A percentile compares a stretch with the other conserved stretches of the same genome.
phyloP scores from a whole-genome alignment of 2,797 vertebrate species.

The Melanogrammus aeglefinus region DNA sequence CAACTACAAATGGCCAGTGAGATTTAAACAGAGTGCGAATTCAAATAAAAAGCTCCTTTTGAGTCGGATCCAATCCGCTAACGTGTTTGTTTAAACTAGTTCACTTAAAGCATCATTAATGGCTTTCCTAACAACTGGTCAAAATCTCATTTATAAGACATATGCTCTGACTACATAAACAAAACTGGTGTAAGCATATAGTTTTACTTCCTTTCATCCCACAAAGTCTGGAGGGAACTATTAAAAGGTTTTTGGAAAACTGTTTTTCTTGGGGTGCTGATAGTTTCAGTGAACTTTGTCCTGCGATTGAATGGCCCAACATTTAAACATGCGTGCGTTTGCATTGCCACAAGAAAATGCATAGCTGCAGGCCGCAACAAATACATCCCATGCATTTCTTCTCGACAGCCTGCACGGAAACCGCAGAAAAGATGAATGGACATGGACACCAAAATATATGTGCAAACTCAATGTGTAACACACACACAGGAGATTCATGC shows the following conservation, averaged over 20 bases:
- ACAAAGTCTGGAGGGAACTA: constrained; percentile 32
- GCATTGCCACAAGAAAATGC: constrained; percentile 48
- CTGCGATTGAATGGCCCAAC: constrained; percentile 48
- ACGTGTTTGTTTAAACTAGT: constrained; percentile 48
- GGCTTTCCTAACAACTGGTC: constrained; percentile 39
- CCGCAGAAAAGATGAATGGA: constrained; percentile 66
- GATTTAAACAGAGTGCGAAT: constrained; percentile 19
- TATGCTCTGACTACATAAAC: not conserved
- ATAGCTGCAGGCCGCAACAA: constrained; percentile 51
- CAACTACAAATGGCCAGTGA: constrained; percentile 1
- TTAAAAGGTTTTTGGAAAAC: not conserved
- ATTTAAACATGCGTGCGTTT: constrained; percentile 46
- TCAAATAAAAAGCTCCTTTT: constrained; percentile 40
- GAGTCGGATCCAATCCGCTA: constrained; percentile 43
- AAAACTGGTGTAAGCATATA: not conserved
- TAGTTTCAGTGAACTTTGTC: constrained; percentile 51
- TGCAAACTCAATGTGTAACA: constrained; percentile 5
- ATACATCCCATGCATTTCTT: constrained; percentile 59
- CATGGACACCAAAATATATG: constrained; percentile 35
- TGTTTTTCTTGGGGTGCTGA: constrained; percentile 61
- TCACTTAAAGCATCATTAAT: constrained; percentile 46
- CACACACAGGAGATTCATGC: not conserved
- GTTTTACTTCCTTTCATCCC: constrained; percentile 22
- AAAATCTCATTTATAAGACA: constrained; percentile 5
- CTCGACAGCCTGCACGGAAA: constrained; percentile 60